These are phyloP conservation scores for Clunio marinus DNA, from an alignment of 2,888 invertebrate species.

Conservation along the genomic window DNA sequence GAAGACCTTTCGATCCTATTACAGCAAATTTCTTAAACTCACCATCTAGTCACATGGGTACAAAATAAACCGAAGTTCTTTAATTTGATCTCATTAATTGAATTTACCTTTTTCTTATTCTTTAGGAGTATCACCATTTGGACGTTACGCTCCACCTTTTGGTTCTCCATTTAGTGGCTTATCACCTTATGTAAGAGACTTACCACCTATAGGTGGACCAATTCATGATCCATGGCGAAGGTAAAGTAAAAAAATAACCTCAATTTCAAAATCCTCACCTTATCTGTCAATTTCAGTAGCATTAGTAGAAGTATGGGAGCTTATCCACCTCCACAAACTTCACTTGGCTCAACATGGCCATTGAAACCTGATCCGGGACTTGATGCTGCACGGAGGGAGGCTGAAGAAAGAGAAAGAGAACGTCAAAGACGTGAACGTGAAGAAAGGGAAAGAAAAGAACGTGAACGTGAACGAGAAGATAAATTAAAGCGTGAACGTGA, in stretches of 20 bases:
- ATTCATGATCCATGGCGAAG: conserved; percentile 67
- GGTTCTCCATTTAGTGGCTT: conserved; percentile 64
- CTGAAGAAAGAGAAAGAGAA: conserved; percentile 54
- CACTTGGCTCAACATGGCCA: conserved; percentile 58
- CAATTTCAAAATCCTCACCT: background rate
- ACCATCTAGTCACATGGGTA: conserved; percentile 68
- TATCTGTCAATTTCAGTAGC: conserved; percentile 42
- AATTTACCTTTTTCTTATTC: background rate
- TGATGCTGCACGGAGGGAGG: conserved; percentile 58
- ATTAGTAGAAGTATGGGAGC: conserved; percentile 59
- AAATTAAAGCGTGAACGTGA: conserved; percentile 56
- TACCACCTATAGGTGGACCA: conserved; percentile 55
- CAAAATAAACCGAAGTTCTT: conserved; percentile 38
- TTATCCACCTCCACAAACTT: conserved; percentile 56
- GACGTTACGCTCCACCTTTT: conserved; percentile 68
- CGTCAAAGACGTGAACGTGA: conserved; percentile 51
- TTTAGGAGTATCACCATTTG: conserved; percentile 70
- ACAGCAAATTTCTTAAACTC: conserved; percentile 61
- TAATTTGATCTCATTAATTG: background rate
- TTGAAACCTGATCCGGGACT: conserved; percentile 63
- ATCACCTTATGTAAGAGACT: conserved; percentile 63
- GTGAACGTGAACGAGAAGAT: conserved; percentile 54
- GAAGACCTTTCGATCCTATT: conserved; percentile 60
- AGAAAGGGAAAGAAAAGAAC: conserved; percentile 48
- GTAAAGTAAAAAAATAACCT: conserved; percentile 49